phyloP scores from a whole-genome alignment of 2,797 vertebrate species.

The Ptychobarbus kaznakovi region DNA sequence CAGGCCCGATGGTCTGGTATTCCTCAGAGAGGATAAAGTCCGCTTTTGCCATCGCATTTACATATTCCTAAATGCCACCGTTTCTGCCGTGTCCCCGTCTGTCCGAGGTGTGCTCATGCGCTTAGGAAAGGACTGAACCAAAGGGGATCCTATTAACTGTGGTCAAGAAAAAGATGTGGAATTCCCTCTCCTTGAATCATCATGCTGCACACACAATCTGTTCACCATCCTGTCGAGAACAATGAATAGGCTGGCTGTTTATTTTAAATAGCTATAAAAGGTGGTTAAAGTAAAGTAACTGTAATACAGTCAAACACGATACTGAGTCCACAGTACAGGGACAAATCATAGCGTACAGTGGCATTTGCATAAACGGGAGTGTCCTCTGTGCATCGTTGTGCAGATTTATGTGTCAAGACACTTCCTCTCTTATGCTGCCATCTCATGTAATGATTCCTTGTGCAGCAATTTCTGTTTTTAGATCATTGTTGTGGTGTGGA shows the following conservation, averaged over 20 bases:
- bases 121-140: conserved; percentile 51
- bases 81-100: conserved; percentile 62
- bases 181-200: conserved; percentile 51
- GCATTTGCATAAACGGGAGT: background rate
- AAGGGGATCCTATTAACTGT: conserved; percentile 61
- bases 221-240: conserved; percentile 18
- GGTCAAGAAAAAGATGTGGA: conserved; percentile 48
- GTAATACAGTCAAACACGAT: background rate
- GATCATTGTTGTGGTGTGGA: conserved; percentile 28
- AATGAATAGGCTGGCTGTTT: conserved; percentile 4
- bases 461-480: conserved; percentile 11
- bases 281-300: conserved; percentile 25
- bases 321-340: background rate
- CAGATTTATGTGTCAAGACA: conserved; percentile 23
- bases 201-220: conserved; percentile 27
- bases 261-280: conserved; percentile 22
- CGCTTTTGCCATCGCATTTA: conserved; percentile 63
- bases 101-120: conserved; percentile 33
- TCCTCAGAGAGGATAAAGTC: conserved; percentile 45
- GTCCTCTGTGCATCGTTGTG: background rate
- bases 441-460: conserved; percentile 39
- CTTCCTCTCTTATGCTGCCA: background rate
- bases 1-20: conserved; percentile 51
- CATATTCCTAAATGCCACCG: conserved; percentile 77
- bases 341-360: background rate